Evolutionary conservation across 1,140 invertebrate genomes (phyloP).

Genomic region (Portunus trituberculatus): DNA sequence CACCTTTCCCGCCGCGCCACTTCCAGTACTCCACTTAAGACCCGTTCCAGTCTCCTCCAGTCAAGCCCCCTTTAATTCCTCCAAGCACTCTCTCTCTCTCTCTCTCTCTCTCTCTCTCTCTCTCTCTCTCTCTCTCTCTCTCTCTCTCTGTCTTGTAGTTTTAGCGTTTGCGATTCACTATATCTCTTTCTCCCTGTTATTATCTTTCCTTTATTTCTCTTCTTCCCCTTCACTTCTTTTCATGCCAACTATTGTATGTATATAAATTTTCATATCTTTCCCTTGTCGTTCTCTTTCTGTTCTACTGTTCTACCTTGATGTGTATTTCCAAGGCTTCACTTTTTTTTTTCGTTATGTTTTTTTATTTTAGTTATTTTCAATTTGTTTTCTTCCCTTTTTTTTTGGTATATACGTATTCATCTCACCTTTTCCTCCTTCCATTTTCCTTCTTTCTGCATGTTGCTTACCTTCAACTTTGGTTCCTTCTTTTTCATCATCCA

Average conservation of each 20-base stretch:
- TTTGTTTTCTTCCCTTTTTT: neutral
- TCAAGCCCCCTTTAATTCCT: too few relatives aligned
- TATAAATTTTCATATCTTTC: neutral
- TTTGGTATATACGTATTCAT: neutral
- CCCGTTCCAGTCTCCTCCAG: too few relatives aligned
- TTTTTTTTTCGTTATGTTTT: too few relatives aligned
- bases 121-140: conserved; percentile 16
- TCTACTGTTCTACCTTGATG: neutral
- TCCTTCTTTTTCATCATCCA: too few relatives aligned
- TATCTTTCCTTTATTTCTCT: neutral
- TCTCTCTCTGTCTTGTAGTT: conserved; percentile 34
- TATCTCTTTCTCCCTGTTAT: neutral
- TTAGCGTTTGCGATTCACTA: neutral
- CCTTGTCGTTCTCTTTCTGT: neutral
- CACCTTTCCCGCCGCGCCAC: too few relatives aligned
- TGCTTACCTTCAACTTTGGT: too few relatives aligned
- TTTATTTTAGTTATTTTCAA: neutral
- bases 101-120: conserved; percentile 10
- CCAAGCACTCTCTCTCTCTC: too few relatives aligned
- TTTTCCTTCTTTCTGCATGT: neutral
- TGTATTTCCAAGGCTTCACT: neutral
- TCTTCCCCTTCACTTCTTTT: neutral
- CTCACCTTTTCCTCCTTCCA: neutral
- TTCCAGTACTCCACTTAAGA: too few relatives aligned
- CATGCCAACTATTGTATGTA: neutral